phyloP scores from a whole-genome alignment of 2,888 invertebrate genomes.

The Neelides folsomi region DNA sequence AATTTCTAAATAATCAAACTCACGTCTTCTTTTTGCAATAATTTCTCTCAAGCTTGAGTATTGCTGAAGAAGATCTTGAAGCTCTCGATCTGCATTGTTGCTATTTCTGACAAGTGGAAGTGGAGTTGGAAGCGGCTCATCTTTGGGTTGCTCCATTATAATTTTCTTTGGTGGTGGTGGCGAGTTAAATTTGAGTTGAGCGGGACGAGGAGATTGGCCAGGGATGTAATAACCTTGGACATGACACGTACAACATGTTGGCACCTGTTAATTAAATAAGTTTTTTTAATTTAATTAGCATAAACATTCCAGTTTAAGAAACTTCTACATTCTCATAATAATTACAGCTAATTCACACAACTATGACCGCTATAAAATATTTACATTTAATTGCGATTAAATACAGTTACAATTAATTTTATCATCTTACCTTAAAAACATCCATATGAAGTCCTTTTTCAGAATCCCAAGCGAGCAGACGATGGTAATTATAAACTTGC shows the following conservation, averaged over 20 bases:
- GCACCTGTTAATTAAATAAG: too few species aligned
- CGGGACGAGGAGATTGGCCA: constrained; percentile 17
- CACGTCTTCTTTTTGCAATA: constrained; percentile 17
- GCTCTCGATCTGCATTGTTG: constrained; percentile 5
- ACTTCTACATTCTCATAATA: too few species aligned
- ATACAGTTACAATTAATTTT: not conserved
- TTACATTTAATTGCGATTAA: not conserved
- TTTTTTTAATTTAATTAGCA: too few species aligned
- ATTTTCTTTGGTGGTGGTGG: constrained; percentile 13
- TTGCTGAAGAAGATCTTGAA: constrained; percentile 22
- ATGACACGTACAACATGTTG: constrained; percentile 69
- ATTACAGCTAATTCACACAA: not conserved
- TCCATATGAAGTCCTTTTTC: constrained; percentile 67
- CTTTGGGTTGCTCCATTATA: constrained; percentile 1
- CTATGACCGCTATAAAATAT: not conserved
- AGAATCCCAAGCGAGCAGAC: constrained; percentile 67
- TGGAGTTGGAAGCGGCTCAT: constrained; percentile 9
- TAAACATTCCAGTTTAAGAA: too few species aligned
- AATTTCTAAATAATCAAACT: not conserved
- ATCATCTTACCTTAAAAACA: constrained; percentile 55
- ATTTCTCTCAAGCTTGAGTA: constrained; percentile 25
- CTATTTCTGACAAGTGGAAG: constrained; percentile 9
- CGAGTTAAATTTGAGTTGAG: constrained; percentile 20
- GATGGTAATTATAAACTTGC: constrained; percentile 71
- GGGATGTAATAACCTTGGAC: constrained; percentile 51